phyloP scores from a whole-genome alignment of 2,113 vertebrate species.

The Atherinomorus stipes region DNA sequence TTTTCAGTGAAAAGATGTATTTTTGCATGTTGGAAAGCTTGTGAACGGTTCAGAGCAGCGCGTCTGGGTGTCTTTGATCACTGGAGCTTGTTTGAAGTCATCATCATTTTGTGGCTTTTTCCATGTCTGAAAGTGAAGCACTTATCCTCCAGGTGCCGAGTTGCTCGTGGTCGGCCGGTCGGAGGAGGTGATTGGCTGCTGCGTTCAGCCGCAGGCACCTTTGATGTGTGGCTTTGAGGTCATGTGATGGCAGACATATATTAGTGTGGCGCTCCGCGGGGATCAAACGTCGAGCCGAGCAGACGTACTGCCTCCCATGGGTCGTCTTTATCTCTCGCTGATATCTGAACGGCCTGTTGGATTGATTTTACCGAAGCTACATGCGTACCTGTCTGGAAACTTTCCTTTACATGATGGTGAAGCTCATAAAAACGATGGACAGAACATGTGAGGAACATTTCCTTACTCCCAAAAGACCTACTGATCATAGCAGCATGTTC shows the following conservation, averaged over 20 bases:
- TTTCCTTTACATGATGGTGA: background rate
- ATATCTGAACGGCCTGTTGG: slow-evolving; percentile 3
- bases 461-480: background rate
- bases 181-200: slow-evolving; percentile 29
- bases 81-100: slow-evolving; percentile 4
- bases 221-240: slow-evolving; percentile 50
- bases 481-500: background rate
- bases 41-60: no score
- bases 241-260: slow-evolving; percentile 47
- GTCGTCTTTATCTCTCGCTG: slow-evolving; percentile 14
- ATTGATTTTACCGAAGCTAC: slow-evolving; percentile 23
- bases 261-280: background rate
- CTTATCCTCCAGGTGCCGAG: background rate
- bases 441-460: background rate
- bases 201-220: slow-evolving; percentile 9
- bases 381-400: slow-evolving; percentile 7
- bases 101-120: slow-evolving; percentile 15
- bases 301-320: background rate
- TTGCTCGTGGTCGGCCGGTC: background rate
- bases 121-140: background rate
- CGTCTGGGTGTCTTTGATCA: slow-evolving; percentile 18
- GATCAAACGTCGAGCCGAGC: slow-evolving; percentile 38
- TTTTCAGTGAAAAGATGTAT: background rate
- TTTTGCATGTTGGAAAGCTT: background rate
- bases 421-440: background rate